Conservation (phyloP, 2,113 vertebrate genomes). For the Plotosus lineatus region DNA sequence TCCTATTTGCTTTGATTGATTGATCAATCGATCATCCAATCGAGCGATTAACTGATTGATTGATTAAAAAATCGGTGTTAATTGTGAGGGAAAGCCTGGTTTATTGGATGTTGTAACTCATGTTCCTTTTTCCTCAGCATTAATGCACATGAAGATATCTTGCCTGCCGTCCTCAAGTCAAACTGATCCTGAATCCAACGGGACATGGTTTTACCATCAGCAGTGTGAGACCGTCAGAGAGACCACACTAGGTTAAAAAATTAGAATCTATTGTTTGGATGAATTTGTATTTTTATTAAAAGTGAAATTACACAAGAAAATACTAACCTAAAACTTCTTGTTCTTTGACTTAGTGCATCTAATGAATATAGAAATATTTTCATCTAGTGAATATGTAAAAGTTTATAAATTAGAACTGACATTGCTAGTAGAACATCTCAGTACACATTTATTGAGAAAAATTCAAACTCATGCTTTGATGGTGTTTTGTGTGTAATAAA, state of each 20-base stretch:
- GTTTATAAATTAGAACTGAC: background rate
- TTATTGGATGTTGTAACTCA: background rate
- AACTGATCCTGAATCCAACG: slow-evolving; percentile 75
- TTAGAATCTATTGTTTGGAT: background rate
- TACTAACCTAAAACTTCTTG: background rate
- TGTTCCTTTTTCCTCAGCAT: slow-evolving; percentile 71
- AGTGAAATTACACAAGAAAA: background rate
- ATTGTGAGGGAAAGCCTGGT: background rate
- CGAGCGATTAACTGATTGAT: too few species aligned
- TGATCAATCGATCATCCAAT: too few species aligned
- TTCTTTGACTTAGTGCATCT: background rate
- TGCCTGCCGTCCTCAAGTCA: slow-evolving; percentile 80
- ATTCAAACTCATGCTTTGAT: background rate
- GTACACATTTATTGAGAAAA: background rate
- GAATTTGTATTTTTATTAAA: background rate
- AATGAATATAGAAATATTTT: background rate
- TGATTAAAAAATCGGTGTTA: background rate
- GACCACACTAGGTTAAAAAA: background rate
- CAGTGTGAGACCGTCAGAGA: background rate
- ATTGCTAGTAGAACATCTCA: background rate
- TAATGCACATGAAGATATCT: slow-evolving; percentile 89
- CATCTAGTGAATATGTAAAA: background rate
- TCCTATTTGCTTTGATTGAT: too few species aligned
- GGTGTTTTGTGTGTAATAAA: background rate
- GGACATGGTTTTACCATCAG: slow-evolving; percentile 61